Base-by-base conservation (phyloP, 2,888 invertebrate species). In the Athetis lepigone region DNA sequence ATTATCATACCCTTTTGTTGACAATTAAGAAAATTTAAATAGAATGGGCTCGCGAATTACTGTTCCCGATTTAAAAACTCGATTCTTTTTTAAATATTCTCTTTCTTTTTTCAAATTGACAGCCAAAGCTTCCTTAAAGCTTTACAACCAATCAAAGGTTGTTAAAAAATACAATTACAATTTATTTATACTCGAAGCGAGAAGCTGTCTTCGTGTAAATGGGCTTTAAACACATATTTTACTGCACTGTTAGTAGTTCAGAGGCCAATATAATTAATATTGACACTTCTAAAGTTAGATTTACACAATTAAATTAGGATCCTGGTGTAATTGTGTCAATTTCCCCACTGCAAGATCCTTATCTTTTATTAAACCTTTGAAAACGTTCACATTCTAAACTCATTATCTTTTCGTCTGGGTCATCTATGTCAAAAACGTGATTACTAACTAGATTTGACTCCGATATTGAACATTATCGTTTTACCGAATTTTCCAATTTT, bases 241-340 rank as follows among this genome's bases (percentile, higher is more conserved):
- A 50, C 45, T 25, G 43, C 18, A 21, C 9, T 19, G 11, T 51
- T 45, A 40, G n/a, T 3, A 33, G 37, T 39, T 66, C 50, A 40
- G 37, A 45, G 56, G 33, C 8, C 9, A 50, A 45, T 21, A 46
- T 11, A 46, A 46, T 47, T 19, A 29, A 40, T 39, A 46, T 60
- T 60, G 27, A 9, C 52, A 29, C 21, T 29, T 19, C 19, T 18
- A 8, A n/a, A 43, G 18, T 9, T 9, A 23, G 11, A 11, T 58
- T 16, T 19, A 18, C 7, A 21, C 6, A 9, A 11, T 6, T 16
- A 19, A n/a, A 9, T 8, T 21, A 21, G 33, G 29, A n/a, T n/a
- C n/a, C n/a, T n/a, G n/a, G n/a, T n/a, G n/a, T n/a, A n/a, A n/a
- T n/a, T n/a, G n/a, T n/a, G n/a, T n/a, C n/a, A n/a, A n/a, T n/a